These are phyloP conservation scores for Colistium nudipinnis DNA, from an alignment of 2,113 vertebrate species.

Conservation along the genomic window DNA sequence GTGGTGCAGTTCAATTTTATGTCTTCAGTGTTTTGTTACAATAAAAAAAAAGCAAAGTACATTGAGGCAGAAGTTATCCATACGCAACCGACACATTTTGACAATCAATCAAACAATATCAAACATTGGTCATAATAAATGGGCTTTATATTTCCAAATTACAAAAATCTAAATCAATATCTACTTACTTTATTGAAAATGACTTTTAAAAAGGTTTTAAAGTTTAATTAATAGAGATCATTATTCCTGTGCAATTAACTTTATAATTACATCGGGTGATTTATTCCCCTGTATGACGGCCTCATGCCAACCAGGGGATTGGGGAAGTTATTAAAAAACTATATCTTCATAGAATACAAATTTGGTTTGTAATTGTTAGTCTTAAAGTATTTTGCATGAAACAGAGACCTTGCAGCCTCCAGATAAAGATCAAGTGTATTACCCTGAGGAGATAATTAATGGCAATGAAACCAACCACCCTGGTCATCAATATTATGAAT, in stretches of 20 bases:
- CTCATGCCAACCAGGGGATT: not conserved
- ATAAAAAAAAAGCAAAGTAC: conserved; percentile 1
- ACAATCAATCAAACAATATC: not conserved
- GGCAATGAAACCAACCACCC: not conserved
- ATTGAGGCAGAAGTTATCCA: not conserved
- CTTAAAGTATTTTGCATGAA: not conserved
- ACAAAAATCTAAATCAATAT: not conserved
- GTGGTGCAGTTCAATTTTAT: not conserved
- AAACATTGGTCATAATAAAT: not conserved
- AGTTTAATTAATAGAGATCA: not conserved
- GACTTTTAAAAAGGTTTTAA: not conserved
- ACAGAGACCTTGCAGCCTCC: conserved; percentile 1
- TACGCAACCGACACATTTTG: not conserved
- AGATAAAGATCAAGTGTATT: not conserved
- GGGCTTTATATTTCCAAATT: not conserved
- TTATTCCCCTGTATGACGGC: not conserved
- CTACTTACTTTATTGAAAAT: not conserved
- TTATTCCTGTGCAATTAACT: not conserved
- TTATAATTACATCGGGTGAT: not conserved
- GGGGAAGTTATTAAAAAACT: not conserved
- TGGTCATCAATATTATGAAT: no score
- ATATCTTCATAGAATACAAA: conserved; percentile 17
- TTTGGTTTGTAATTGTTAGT: not conserved
- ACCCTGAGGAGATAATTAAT: conserved; percentile 25
- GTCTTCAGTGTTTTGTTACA: conserved; percentile 4